A percentile compares a stretch with the other conserved stretches of the same genome.
phyloP scores from a whole-genome alignment of 1,140 invertebrate genomes.

The Bacillus rossius region DNA sequence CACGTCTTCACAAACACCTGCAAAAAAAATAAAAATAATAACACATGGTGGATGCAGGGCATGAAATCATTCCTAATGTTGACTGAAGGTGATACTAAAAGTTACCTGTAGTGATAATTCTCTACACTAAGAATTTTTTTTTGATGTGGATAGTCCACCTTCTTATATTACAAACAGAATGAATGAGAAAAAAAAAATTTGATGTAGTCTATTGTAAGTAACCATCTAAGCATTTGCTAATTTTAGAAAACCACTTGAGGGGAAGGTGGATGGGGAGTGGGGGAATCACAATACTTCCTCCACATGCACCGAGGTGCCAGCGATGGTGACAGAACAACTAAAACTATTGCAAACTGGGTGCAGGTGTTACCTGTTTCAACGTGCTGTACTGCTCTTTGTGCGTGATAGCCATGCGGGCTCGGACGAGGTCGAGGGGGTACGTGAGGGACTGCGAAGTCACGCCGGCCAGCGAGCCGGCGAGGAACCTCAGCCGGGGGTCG shows the following conservation, averaged over 20 bases:
- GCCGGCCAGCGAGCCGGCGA: conserved; percentile 91
- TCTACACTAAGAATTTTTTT: no score
- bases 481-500: conserved; percentile 48
- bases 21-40: conserved; percentile 21
- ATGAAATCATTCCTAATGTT: not conserved
- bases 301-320: no score
- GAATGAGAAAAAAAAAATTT: no score
- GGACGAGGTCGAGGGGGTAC: conserved; percentile 93
- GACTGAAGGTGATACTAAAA: no score
- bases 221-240: no score
- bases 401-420: conserved; percentile 97
- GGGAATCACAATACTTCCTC: no score
- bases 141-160: no score
- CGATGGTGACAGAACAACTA: not conserved
- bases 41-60: not conserved
- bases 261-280: no score
- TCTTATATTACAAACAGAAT: no score
- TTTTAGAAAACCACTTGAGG: no score
- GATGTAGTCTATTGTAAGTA: no score
- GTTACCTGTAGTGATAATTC: no score
- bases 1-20: conserved; percentile 83
- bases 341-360: not conserved
- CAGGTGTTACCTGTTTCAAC: conserved; percentile 40
- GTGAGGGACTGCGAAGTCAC: conserved; percentile 90
- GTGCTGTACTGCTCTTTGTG: conserved; percentile 62